Conservation (phyloP, 2,113 vertebrate species). For the Pontoporia blainvillei region DNA sequence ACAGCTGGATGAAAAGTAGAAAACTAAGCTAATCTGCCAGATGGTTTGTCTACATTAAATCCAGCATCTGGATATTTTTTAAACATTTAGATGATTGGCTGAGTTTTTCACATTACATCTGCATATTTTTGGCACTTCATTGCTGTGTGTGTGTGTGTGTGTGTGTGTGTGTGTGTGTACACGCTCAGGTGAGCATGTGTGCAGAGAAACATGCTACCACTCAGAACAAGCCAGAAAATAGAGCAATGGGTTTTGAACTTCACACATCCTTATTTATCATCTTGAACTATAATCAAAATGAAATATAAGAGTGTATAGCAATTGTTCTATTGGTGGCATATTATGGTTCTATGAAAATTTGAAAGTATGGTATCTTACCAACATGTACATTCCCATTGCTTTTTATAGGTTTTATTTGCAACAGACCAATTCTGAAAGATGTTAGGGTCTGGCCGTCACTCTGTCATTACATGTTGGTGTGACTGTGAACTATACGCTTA, state of each 20-base stretch:
- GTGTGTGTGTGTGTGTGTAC: background rate
- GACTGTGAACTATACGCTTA: background rate
- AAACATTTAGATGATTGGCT: slow-evolving; percentile 45
- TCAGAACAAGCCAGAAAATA: background rate
- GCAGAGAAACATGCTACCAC: background rate
- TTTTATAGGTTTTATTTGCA: background rate
- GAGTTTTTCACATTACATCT: background rate
- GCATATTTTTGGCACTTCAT: slow-evolving; percentile 11
- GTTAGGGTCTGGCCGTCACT: background rate
- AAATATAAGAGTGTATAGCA: background rate
- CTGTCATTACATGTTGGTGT: background rate
- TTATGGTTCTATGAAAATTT: background rate
- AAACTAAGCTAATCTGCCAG: background rate
- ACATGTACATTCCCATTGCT: background rate
- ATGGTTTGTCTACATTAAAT: slow-evolving; percentile 34
- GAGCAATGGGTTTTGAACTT: background rate
- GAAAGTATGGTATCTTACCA: background rate
- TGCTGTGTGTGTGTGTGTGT: background rate
- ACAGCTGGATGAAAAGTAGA: background rate
- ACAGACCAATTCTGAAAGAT: background rate
- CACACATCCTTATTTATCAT: background rate
- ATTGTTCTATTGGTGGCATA: background rate
- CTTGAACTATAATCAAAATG: background rate
- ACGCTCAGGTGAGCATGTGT: background rate
- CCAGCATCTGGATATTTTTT: slow-evolving; percentile 58